Evolutionary conservation across 1,140 invertebrate genomes (phyloP), one percentile per base, ranked within the genome.

Genomic region (Drosophila yakuba): DNA sequence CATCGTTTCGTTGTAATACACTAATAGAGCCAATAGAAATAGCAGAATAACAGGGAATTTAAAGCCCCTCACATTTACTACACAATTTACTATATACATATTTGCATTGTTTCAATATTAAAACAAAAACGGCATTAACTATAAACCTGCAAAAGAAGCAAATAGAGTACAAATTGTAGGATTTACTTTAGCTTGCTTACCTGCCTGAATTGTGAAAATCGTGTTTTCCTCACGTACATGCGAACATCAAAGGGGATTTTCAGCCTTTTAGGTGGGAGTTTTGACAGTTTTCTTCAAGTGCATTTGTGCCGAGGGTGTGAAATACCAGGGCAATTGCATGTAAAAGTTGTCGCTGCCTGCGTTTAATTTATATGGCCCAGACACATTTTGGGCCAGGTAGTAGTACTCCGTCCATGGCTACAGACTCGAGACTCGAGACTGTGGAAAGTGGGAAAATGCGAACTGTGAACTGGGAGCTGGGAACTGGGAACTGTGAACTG

Each of bases 271-370:
- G 60, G 58, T 62, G 62, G 57, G n/a, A 62, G 57, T 62, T 64
- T 62, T 64, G 20, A 64, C 62, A 64, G 56, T 62, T 47, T 64
- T 61, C 62, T 38, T 47, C 32, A 12, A 63, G 54, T 43, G 41
- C 60, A 44, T 39, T 36, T n/a, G 64, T 14, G 20, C 25, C 14
- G 45, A 32, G 66, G 60, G 81, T 86, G 81, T 81, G 78, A 84
- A 84, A 77, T 76, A 51, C 59, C 73, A 58, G 80, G 78, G 78
- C 82, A 85, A 85, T 85, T 86, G 81, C 82, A 85, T 86, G 82
- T 85, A 85, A 85, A 81, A 85, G 82, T 85, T 81, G 81, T 74
- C 78, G 74, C 63, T 77, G 82, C 82, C 81, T 84, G 81, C 82
- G 74, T 86, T 81, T 85, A 86, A 85, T 85, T 85, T 85, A 85